Evolutionary conservation across 2,797 vertebrate genomes (phyloP).

Genomic region (Crypturellus tataupa): DNA sequence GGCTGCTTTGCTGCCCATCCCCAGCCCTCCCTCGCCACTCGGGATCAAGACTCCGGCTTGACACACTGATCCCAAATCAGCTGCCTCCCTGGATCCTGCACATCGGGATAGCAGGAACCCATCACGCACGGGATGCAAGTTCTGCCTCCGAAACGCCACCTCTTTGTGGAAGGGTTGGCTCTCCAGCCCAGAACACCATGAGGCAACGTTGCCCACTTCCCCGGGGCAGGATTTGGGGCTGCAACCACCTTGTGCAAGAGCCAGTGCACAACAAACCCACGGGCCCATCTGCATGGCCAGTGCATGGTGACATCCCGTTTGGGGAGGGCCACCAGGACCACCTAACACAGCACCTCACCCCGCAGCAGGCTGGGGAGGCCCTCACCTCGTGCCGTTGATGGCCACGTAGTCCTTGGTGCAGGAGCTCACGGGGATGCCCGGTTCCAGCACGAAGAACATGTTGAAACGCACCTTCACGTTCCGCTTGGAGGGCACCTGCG

Average conservation of each 20-base stretch:
- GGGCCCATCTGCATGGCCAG: neutral
- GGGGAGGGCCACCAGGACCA: too few species aligned
- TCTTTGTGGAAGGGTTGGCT: neutral
- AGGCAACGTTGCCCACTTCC: neutral
- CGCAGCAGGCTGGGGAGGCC: too few species aligned
- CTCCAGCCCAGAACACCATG: neutral
- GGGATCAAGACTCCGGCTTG: neutral
- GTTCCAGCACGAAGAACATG: slow-evolving; percentile 86
- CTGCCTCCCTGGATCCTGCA: rapidly evolving
- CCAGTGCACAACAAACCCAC: neutral
- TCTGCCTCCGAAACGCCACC: neutral
- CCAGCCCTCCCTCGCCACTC: too few species aligned
- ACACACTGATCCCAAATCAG: neutral
- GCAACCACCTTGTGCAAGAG: too few species aligned
- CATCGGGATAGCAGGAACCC: neutral
- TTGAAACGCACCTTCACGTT: slow-evolving; percentile 89
- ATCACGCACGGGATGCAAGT: too few species aligned
- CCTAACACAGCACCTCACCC: too few species aligned
- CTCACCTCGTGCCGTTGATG: slow-evolving; percentile 84
- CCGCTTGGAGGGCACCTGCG: slow-evolving; percentile 84
- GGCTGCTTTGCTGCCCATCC: too few species aligned
- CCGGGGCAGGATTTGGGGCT: too few species aligned
- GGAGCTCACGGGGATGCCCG: neutral
- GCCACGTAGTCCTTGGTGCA: slow-evolving; percentile 91
- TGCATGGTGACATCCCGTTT: too few species aligned